phyloP scores from a whole-genome alignment of 1,140 invertebrate genomes.

The Drosophila repleta region DNA sequence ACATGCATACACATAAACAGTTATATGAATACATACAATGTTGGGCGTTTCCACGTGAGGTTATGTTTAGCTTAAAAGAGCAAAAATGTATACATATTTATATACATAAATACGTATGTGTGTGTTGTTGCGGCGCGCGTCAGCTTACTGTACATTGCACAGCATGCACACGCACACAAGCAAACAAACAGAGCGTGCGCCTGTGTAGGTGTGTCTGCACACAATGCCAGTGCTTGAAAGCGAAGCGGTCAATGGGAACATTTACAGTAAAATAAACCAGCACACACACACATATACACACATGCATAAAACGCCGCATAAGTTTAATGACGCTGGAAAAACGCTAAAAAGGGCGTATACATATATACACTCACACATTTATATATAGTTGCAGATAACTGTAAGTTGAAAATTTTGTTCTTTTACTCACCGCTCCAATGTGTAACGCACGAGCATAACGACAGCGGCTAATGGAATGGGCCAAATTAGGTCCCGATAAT shows the following conservation, averaged over 20 bases:
- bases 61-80: constrained; percentile 66
- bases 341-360: constrained; percentile 35
- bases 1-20: constrained; percentile 29
- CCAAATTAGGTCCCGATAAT: constrained; percentile 92
- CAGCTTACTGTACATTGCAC: constrained; percentile 64
- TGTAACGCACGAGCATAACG: constrained; percentile 89
- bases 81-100: constrained; percentile 18
- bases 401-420: not conserved
- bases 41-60: constrained; percentile 81
- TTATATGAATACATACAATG: constrained; percentile 43
- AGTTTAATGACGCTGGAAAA: constrained; percentile 38
- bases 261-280: constrained; percentile 34
- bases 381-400: constrained; percentile 16
- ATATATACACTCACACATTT: not conserved
- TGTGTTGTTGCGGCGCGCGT: constrained; percentile 5
- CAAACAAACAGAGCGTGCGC: constrained; percentile 19
- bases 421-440: constrained; percentile 90
- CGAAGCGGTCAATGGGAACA: constrained; percentile 47
- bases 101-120: constrained; percentile 2
- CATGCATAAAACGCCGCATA: constrained; percentile 33
- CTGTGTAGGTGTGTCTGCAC: constrained; percentile 40
- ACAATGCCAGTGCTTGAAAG: constrained; percentile 34
- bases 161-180: constrained; percentile 43
- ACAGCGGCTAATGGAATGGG: constrained; percentile 92
- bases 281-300: constrained; percentile 21